These are phyloP conservation scores for Acanthosoma haemorrhoidale DNA, from an alignment of 2,888 invertebrate species.

Conservation along the genomic window DNA sequence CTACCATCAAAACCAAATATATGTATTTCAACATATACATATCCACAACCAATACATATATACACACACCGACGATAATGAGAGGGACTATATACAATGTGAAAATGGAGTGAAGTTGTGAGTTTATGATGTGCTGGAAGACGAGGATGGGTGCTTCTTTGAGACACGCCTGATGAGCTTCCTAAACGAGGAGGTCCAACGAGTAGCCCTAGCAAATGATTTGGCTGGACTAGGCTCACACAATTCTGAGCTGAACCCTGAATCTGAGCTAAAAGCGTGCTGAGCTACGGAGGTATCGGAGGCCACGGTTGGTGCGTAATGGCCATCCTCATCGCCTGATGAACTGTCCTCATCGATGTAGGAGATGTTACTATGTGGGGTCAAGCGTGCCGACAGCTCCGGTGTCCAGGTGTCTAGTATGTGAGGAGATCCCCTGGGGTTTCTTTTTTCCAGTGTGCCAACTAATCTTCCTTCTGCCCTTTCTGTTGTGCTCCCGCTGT, in stretches of 20 bases:
- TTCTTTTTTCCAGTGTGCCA: constrained; percentile 12
- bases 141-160: constrained; percentile 36
- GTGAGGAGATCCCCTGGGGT: not conserved
- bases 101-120: not conserved
- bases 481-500: constrained; percentile 45
- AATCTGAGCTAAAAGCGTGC: constrained; percentile 44
- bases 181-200: constrained; percentile 59
- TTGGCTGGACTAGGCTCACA: constrained; percentile 46
- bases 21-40: constrained; percentile 6
- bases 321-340: constrained; percentile 38
- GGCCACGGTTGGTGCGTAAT: constrained; percentile 36
- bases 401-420: constrained; percentile 39
- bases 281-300: constrained; percentile 40
- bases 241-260: constrained; percentile 52
- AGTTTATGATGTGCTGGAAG: constrained; percentile 31
- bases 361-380: constrained; percentile 42
- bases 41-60: constrained; percentile 22
- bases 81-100: constrained; percentile 5
- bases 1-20: not conserved
- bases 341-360: constrained; percentile 43
- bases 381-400: constrained; percentile 39
- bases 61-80: too few relatives aligned
- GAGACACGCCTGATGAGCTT: constrained; percentile 49
- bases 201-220: constrained; percentile 46
- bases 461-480: not conserved